These are phyloP conservation scores for Zoanthus sansibaricus DNA, from an alignment of 92 coral and sea anemone species.

Conservation along the genomic window DNA sequence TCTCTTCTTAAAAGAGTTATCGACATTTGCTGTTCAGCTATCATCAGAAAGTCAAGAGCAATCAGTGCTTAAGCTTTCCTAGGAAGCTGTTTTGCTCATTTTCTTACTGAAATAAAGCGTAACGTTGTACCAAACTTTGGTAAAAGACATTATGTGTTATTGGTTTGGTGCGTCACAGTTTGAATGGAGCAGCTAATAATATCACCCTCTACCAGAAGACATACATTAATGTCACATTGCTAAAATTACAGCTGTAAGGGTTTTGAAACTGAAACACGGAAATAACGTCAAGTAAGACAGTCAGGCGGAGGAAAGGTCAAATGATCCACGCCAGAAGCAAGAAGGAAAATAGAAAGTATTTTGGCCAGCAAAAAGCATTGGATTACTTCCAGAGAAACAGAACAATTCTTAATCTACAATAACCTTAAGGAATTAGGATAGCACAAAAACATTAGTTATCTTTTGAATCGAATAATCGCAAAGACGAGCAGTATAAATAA, in stretches of 20 bases:
- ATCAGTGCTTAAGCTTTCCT: not conserved
- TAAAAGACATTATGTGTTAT: not conserved
- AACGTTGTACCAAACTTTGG: not conserved
- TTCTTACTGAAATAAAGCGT: not conserved
- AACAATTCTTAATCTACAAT: not conserved
- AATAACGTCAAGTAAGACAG: not conserved
- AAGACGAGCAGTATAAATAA: not conserved
- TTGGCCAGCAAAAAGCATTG: not conserved
- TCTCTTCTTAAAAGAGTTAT: not conserved
- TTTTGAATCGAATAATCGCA: too few relatives aligned
- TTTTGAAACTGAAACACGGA: not conserved
- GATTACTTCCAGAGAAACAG: not conserved
- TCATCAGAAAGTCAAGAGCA: not conserved
- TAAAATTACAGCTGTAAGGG: not conserved
- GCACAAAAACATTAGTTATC: not conserved
- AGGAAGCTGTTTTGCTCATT: not conserved
- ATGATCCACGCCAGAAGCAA: slow-evolving; percentile 32
- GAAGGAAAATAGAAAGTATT: not conserved
- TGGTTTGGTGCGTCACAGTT: not conserved
- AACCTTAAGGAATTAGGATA: not conserved
- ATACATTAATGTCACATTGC: not conserved
- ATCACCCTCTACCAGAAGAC: not conserved
- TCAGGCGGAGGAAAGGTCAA: slow-evolving; percentile 43
- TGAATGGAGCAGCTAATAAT: too few relatives aligned
- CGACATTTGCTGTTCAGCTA: not conserved